Conservation (phyloP, 1,140 invertebrate species). For the Drosophila truncata region DNA sequence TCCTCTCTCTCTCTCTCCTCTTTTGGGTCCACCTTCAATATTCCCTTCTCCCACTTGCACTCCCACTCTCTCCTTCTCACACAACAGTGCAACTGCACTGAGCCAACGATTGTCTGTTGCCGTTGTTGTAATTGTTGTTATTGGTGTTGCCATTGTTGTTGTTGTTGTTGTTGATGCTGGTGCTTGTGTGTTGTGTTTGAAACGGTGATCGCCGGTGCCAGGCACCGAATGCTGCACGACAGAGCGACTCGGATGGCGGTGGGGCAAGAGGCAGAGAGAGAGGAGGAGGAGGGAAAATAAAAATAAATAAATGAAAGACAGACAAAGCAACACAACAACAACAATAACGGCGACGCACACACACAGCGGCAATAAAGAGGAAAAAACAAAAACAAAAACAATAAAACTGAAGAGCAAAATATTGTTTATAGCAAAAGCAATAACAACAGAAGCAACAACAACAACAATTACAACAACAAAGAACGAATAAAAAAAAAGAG, state of each 20-base stretch:
- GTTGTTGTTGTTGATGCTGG: constrained; percentile 35
- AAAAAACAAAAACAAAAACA: constrained; percentile 43
- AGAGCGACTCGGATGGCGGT: constrained; percentile 15
- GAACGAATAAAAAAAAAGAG: not conserved
- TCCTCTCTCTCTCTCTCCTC: not conserved
- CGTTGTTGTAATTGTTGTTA: constrained; percentile 50
- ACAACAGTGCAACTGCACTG: constrained; percentile 70
- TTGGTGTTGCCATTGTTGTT: constrained; percentile 25
- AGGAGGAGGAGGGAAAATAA: constrained; percentile 33
- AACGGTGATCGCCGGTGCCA: constrained; percentile 78
- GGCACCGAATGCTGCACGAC: constrained; percentile 68
- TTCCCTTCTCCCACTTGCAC: not conserved
- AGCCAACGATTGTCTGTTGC: constrained; percentile 36
- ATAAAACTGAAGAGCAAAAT: constrained; percentile 40
- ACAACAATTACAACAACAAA: constrained; percentile 7
- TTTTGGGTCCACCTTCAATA: constrained; percentile 27
- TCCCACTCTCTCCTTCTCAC: not conserved
- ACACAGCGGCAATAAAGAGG: constrained; percentile 48
- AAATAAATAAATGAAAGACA: constrained; percentile 49
- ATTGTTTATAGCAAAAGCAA: constrained; percentile 21
- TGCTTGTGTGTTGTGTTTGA: constrained; percentile 49
- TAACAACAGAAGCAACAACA: constrained; percentile 27
- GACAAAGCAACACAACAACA: constrained; percentile 44
- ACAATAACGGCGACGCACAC: constrained; percentile 47
- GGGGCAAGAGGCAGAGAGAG: constrained; percentile 17